phyloP scores from a whole-genome alignment of 2,888 invertebrate species.

The Ceraclea dissimilis region DNA sequence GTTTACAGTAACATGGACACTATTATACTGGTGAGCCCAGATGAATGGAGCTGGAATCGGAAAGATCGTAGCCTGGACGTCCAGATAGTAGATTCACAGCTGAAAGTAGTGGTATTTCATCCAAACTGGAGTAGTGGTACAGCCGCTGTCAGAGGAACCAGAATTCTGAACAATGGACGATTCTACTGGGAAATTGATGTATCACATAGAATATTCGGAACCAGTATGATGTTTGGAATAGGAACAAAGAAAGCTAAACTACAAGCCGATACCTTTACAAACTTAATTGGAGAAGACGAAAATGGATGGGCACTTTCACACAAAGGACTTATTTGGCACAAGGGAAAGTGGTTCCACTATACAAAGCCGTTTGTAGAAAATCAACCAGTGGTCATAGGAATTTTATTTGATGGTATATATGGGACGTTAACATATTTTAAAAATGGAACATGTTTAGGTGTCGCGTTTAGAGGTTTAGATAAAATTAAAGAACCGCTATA shows the following conservation, averaged over 20 bases:
- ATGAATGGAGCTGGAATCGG: conserved; percentile 63
- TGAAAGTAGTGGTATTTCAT: conserved; percentile 60
- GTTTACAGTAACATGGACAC: background rate
- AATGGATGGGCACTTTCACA: conserved; percentile 68
- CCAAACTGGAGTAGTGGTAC: conserved; percentile 71
- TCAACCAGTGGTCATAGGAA: conserved; percentile 57
- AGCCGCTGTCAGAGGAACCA: conserved; percentile 60
- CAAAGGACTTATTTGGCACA: conserved; percentile 63
- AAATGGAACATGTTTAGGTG: conserved; percentile 59
- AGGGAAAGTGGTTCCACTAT: conserved; percentile 53
- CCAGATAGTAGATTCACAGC: conserved; percentile 48
- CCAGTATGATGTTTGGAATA: conserved; percentile 69
- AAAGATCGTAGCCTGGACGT: conserved; percentile 47
- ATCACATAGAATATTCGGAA: conserved; percentile 61
- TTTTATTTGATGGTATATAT: conserved; percentile 59
- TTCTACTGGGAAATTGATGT: conserved; percentile 61
- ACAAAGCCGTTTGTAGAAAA: conserved; percentile 64
- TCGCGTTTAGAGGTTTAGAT: conserved; percentile 61
- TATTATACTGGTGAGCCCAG: conserved; percentile 44
- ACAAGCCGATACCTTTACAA: conserved; percentile 60
- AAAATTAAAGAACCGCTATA: conserved; percentile 55
- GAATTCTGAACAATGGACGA: conserved; percentile 54
- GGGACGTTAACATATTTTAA: conserved; percentile 66
- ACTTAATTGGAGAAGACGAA: conserved; percentile 63
- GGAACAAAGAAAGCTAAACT: conserved; percentile 51